Conservation (phyloP, 2,888 invertebrate species). For the Eutolmus rufibarbis region DNA sequence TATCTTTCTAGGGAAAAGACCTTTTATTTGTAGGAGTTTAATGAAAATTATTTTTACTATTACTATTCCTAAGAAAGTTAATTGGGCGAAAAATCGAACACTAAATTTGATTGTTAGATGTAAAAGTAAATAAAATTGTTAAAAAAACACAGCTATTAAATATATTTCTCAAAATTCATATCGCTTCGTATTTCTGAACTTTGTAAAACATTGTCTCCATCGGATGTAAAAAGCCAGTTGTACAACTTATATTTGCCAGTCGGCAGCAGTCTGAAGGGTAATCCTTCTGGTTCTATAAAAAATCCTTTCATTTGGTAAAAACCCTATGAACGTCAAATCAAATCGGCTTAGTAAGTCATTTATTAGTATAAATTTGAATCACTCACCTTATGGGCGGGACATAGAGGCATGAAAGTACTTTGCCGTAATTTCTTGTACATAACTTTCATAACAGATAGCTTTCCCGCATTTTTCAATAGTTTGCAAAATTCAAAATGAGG, state of each 20-base stretch:
- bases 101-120: no score
- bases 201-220: not conserved
- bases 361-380: not conserved
- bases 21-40: no score
- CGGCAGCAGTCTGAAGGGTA: not conserved
- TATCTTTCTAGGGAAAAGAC: no score
- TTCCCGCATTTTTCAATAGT: not conserved
- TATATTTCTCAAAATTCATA: not conserved
- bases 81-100: no score
- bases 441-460: not conserved
- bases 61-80: no score
- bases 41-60: no score
- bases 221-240: not conserved
- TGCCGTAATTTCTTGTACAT: not conserved
- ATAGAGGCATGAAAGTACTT: not conserved
- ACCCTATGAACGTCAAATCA: not conserved
- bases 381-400: not conserved
- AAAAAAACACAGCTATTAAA: not conserved
- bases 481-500: not conserved
- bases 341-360: not conserved
- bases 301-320: not conserved
- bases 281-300: not conserved
- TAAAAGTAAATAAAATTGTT: no score
- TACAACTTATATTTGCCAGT: not conserved
- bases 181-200: not conserved